Evolutionary conservation across 2,797 vertebrate species (phyloP), one percentile per base, ranked within the genome.

Genomic region (Adelosebastes latens): DNA sequence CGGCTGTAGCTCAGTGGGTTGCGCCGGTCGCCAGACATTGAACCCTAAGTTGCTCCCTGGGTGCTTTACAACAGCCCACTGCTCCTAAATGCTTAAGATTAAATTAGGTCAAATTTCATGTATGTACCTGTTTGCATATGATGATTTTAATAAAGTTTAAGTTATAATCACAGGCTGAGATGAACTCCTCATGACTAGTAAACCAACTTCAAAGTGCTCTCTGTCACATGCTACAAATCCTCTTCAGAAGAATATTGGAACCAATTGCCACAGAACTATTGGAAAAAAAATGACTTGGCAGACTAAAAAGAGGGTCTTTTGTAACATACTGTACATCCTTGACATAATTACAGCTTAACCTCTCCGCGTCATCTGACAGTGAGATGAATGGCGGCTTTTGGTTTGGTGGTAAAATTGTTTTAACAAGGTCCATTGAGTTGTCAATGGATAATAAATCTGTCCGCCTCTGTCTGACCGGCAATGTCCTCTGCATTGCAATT

Each of bases 381-480:
- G 68, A 87, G 79, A 91, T 39, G 39, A 82, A 83, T 79, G 58
- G 18, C 79, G 69, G 77, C 68, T 42, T 8, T 65, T 39, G 27
- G 63, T 72, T 52, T 60, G 59, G 16, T 65, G 76, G n/a, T 69
- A 6, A 27, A 18, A 29, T 11, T 52, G 64, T 56, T 80, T 82
- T 61, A 75, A 53, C 42, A 34, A 32, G 10, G 34, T 60, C 76
- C 34, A 36, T 6, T 66, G 66, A 72, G 58, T 67, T 66, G 24
- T 36, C 49, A 16, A 5, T n/a, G 24, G 29, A 82, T 60, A 58
- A 70, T 82, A 73, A 75, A 82, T 82, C 66, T 76, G 39, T 18
- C 2, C 0, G 25, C n/a, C 55, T 60, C 53, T 60, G 69, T 42
- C 58, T 46, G 68, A 56, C 32, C 11, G 22, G 22, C 24, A 75